Evolutionary conservation across 2,888 invertebrate species (phyloP).

Genomic region (Melinaea marsaeus): DNA sequence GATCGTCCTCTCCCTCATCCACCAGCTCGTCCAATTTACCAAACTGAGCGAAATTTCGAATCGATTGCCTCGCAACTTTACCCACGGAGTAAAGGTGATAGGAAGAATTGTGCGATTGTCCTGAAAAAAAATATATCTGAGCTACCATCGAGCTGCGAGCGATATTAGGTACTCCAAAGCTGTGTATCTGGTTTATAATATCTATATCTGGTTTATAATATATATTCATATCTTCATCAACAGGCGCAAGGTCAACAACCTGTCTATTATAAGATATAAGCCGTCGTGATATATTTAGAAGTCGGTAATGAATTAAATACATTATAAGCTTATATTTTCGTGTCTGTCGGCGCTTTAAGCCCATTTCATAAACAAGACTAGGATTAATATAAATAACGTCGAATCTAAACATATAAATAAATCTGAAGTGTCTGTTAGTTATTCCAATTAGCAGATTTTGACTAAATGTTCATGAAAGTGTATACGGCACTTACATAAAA

Average conservation of each 20-base stretch:
- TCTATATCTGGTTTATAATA: too few relatives aligned
- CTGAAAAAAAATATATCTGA: conserved; percentile 76
- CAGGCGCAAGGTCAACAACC: conserved; percentile 24
- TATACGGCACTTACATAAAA: too few relatives aligned
- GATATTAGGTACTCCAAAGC: too few relatives aligned
- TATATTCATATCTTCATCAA: too few relatives aligned
- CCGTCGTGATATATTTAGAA: conserved; percentile 1
- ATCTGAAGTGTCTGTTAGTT: too few relatives aligned
- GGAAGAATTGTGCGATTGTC: conserved; percentile 89
- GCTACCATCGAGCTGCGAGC: not conserved
- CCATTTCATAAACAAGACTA: not conserved
- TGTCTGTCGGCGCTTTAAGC: not conserved
- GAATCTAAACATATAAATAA: too few relatives aligned
- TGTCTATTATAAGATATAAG: conserved; percentile 25
- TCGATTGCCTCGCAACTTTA: conserved; percentile 82
- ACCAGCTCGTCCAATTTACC: conserved; percentile 89
- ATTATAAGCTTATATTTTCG: conserved; percentile 1
- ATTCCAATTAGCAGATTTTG: too few relatives aligned
- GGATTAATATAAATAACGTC: too few relatives aligned
- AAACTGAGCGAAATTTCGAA: conserved; percentile 90
- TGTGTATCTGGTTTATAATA: too few relatives aligned
- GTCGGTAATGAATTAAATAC: not conserved
- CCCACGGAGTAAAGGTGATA: conserved; percentile 89
- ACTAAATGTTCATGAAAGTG: too few relatives aligned
- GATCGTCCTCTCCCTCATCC: conserved; percentile 79